phyloP scores from a whole-genome alignment of 2,888 invertebrate species.

The Melieria picta region DNA sequence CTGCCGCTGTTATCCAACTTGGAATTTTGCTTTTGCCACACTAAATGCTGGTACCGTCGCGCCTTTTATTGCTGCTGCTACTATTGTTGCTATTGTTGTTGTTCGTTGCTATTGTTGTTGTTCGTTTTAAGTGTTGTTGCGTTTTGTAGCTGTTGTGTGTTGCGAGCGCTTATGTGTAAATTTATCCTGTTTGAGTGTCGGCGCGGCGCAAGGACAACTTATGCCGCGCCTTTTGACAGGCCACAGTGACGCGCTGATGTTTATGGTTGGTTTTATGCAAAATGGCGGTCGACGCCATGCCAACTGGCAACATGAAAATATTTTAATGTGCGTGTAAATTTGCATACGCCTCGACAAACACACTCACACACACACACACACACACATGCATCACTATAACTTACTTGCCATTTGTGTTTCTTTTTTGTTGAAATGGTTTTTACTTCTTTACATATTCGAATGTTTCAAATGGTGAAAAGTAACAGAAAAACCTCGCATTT shows the following conservation, averaged over 20 bases:
- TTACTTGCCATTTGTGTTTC: not conserved
- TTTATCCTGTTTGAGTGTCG: not conserved
- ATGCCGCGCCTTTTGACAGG: too few species aligned
- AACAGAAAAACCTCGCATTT: not conserved
- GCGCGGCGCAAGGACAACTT: not conserved
- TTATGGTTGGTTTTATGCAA: not conserved
- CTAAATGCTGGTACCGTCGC: too few species aligned
- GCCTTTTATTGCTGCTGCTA: too few species aligned
- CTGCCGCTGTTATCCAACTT: too few species aligned
- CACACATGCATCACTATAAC: not conserved
- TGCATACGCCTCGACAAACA: not conserved
- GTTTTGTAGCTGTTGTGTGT: not conserved
- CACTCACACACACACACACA: not conserved
- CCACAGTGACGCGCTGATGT: not conserved
- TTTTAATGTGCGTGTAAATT: slow-evolving; percentile 15
- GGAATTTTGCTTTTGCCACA: too few species aligned
- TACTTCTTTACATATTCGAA: too few species aligned
- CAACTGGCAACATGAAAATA: slow-evolving; percentile 22
- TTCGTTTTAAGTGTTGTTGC: too few species aligned
- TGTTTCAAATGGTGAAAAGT: not conserved
- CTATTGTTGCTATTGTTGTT: too few species aligned
- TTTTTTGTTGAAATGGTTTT: not conserved
- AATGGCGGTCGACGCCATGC: slow-evolving; percentile 5
- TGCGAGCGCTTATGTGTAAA: not conserved
- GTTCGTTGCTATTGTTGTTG: too few species aligned